Evolutionary conservation across 1,140 invertebrate genomes (phyloP), one percentile per base, ranked within the genome.

Genomic region (Hyles euphorbiae): DNA sequence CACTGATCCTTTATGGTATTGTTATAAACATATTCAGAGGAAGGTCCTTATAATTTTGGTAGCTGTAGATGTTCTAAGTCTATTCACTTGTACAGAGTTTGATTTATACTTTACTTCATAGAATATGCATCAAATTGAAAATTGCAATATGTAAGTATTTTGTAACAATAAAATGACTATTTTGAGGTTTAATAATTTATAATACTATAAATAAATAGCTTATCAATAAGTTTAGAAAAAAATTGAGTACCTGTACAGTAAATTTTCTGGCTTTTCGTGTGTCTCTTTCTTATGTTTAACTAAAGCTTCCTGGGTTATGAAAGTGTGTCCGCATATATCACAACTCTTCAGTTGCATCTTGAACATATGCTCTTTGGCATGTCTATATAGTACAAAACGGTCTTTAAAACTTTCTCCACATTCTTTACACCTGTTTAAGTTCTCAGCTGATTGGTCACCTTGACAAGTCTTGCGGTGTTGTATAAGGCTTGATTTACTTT

Each of bases 311-410:
- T 67, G 63, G 2, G 81, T 82, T 32, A 63, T 65, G 52, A 81
- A 87, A 0, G 51, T 73, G 10, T 81, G 82, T 0, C 81, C 82
- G 64, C 85, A 88, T 36, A 84, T 65, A 66, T 84, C 81, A 76
- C 85, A 88, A 11, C 78, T 63, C 44, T 65, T 76, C 60, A 79
- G 72, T 22, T 81, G 65, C 0, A 69, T 59, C 45, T 83, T 80
- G 5, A 74, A 34, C 11, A 86, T 46, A 73, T 88, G 86, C 5
- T 68, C 52, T 57, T 70, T 83, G 0, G 75, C 83, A 76, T 88
- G 86, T 34, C 70, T 78, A 59, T 78, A 82, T 0, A 88, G 49
- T 10, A 77, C 65, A 50, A 83, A 80, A 55, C 78, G 59, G 32
- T 83, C 77, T 60, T 72, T 76, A 55, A 82, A 88, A 0, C 61